Base-by-base conservation (phyloP, 30 jellyfish, hydroid and myxozoan genomes). In the Aurelia coerulea region DNA sequence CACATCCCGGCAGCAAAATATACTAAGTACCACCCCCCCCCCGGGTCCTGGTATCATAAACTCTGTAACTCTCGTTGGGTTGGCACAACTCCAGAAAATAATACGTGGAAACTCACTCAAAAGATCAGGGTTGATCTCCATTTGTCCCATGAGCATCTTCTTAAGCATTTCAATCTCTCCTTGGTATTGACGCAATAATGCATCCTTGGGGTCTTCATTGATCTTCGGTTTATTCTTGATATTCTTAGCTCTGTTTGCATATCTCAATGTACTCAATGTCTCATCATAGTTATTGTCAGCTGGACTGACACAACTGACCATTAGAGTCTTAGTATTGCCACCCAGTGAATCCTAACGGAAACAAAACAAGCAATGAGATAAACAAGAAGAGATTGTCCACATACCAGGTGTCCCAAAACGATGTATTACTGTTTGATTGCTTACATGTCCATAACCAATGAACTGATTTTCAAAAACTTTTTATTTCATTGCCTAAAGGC, bases 241-340 rank as follows among this genome's bases (percentile, higher is more conserved):
- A 85, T 93, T 93, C 87, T 93, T 93, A 14, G 98, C 98, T 70
- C 98, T 95, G 84, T 93, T 93, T 46, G 98, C 98, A 66, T 93
- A 93, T 16, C 98, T 95, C 78, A 93, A 78, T 3, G 98, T 93
- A 87, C 98, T 93, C 33, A 93, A 80, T 10, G 98, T 93, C 58
- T 93, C 98, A 71, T 93, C 98, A 53, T 93, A 93, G 67, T 93
- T 93, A 60, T 93, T 93, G 73, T 93, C 98, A 2, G 98, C 98
- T 1, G 98, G 98, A 75, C 98, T 93, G 62, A 93, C 84, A 46
- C 98, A 93, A 52, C 97, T 90, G 10, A 89, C 97, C 98, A 93
- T 93, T 65, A 93, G 76, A 10, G 98, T 93, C 78, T 93, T 93
- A 0, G 98, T 93, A 80, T 93, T 93, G 8, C 98, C 98, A 62